Base-by-base conservation (phyloP, 2,113 vertebrate genomes). In the Blennius ocellaris region DNA sequence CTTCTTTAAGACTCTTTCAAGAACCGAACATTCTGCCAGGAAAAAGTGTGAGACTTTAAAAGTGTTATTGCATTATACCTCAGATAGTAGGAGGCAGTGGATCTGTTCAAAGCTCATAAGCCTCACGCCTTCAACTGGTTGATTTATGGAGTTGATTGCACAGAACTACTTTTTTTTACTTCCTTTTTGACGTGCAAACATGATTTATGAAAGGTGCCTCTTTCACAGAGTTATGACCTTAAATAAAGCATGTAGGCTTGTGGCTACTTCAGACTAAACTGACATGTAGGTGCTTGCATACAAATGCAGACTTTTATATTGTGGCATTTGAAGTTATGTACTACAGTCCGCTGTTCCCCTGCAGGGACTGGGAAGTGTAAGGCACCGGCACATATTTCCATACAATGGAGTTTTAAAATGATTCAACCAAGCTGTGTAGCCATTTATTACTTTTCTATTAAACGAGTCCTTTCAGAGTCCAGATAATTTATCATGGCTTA, bases 101-200 rank as follows among this genome's bases (percentile, higher is more conserved):
- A 82, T 48, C 15, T 73, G 78, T 80, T 74, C 50, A 57, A 60
- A 74, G 60, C 79, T 80, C 71, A 78, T 67, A 81, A 44, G 70
- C 63, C n/a, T 85, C 54, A 81, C 70, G 59, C 78, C 59, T 66
- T 90, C 60, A 73, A 64, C 54, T 49, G 48, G 55, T 73, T 89
- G 83, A 91, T 91, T 85, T 83, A 89, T 91, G 78, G 76, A 81
- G 77, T 70, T 87, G 82, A 87, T 90, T 87, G 83, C 73, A 77
- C 52, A 80, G 72, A 84, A 59, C 56, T 82, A 75, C 21, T 30
- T 30, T 54, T 61, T 76, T 39, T 54, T 39, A 0, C 48, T 53
- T 68, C 59, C 72, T 86, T 64, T 67, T 80, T 79, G 55, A 66
- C 79, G 69, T 64, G 78, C 73, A 83, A 81, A 68, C 71, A 59